A percentile compares a stretch with the other conserved stretches of the same genome.
Conservation (phyloP, 2,888 invertebrate genomes). For the Alsophila aescularia region DNA sequence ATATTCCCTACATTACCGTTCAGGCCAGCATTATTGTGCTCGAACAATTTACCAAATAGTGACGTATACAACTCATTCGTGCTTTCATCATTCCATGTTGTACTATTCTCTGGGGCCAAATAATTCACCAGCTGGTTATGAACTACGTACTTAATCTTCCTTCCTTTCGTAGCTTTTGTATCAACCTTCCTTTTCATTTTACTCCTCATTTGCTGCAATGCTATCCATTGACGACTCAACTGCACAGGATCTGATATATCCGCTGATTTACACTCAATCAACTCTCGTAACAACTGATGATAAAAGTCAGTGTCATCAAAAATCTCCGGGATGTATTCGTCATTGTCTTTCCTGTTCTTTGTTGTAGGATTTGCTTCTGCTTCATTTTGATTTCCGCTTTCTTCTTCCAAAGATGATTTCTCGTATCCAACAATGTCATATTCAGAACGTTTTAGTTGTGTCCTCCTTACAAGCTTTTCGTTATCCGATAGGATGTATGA, state of each 20-base stretch:
- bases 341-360: constrained; percentile 69
- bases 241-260: constrained; percentile 93
- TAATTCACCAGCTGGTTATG: constrained; percentile 95
- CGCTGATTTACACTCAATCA: constrained; percentile 95
- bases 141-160: constrained; percentile 94
- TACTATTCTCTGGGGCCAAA: constrained; percentile 91
- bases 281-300: constrained; percentile 94
- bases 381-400: constrained; percentile 44
- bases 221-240: constrained; percentile 95
- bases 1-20: constrained; percentile 66
- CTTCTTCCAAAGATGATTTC: constrained; percentile 44
- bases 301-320: constrained; percentile 99
- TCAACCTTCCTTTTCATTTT: constrained; percentile 97
- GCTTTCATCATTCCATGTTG: constrained; percentile 90
- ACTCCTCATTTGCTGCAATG: constrained; percentile 94
- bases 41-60: constrained; percentile 88
- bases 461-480: constrained; percentile 89
- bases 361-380: constrained; percentile 48
- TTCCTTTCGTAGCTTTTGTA: constrained; percentile 96
- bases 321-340: constrained; percentile 91
- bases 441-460: constrained; percentile 91
- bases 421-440: constrained; percentile 88
- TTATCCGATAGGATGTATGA: constrained; percentile 92
- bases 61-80: constrained; percentile 92
- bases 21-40: constrained; percentile 70